Conservation (phyloP, 2,888 invertebrate genomes). For the Eurytoma californica region DNA sequence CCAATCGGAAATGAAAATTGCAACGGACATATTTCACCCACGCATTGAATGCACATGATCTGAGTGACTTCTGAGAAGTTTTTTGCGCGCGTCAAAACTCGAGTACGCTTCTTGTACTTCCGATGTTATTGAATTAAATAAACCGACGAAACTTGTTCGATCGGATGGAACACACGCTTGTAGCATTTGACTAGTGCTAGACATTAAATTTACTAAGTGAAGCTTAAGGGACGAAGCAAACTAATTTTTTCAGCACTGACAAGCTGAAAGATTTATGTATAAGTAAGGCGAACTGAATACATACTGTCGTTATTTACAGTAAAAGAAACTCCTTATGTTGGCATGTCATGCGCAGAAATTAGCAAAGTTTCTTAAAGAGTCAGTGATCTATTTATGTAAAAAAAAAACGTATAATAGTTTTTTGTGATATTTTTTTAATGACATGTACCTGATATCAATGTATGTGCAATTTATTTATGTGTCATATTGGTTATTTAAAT, state of each 20-base stretch:
- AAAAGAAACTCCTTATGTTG: not conserved
- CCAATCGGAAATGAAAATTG: too few relatives aligned
- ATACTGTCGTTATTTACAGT: not conserved
- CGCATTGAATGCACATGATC: not conserved
- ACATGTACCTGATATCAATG: conserved; percentile 31
- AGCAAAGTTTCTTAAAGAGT: not conserved
- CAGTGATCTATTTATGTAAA: not conserved
- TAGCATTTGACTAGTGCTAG: not conserved
- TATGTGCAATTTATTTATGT: conserved; percentile 3
- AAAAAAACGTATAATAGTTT: conserved; percentile 3
- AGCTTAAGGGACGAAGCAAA: not conserved
- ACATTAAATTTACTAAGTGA: conserved; percentile 27
- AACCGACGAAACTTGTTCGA: conserved; percentile 10
- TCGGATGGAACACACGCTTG: not conserved
- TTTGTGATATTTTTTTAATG: conserved; percentile 6
- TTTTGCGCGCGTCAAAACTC: not conserved
- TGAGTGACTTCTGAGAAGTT: conserved; percentile 35
- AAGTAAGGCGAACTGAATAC: too few relatives aligned
- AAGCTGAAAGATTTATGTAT: not conserved
- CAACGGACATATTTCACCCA: too few relatives aligned
- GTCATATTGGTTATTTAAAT: not conserved
- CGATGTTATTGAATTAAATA: conserved; percentile 14
- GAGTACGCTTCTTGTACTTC: not conserved
- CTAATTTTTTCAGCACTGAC: not conserved
- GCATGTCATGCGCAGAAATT: not conserved